Base-by-base conservation (phyloP, 2,888 invertebrate species). In the Nomada fabriciana region DNA sequence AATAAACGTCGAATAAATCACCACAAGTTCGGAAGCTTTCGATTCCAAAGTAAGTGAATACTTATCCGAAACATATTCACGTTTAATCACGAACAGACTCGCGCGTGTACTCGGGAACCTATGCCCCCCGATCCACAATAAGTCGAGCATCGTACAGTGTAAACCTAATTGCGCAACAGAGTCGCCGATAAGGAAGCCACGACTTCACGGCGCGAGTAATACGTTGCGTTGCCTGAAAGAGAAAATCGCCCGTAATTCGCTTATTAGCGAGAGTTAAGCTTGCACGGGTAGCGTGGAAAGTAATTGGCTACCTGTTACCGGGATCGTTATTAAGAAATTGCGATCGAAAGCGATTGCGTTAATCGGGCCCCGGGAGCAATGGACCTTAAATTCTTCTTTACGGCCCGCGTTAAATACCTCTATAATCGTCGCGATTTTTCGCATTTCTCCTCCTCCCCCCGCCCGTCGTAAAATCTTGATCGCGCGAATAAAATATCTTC, bases 241-340 rank as follows among this genome's bases (percentile, higher is more conserved):
- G 78, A 75, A 78, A 82, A 82, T 82, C 68, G 57, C 57, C 61
- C 25, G 53, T 65, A 69, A 72, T 65, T 67, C 55, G 64, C 65
- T 63, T 64, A 57, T 64, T 50, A 23, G 61, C 23, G 36, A 59
- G 43, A 36, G 29, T 18, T 25, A 18, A 11, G 75, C 42, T 42
- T 47, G 47, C 47, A 47, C 55, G 63, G 74, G 63, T 47, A 23
- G 13, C 47, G 53, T 50, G 52, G 50, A 75, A 63, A 64, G 64
- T 76, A 76, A 76, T 75, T 76, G 76, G 76, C 76, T 76, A 65
- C 76, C 76, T 52, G 76, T 76, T 76, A 76, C 59, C 59, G n/a
- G 63, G 64, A 75, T 64, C 75, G 75, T 64, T 74, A 57, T 36
- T 47, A 61, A 76, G 71, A 76, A 59, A 64, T 74, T 23, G 42